Base-by-base conservation (phyloP, 2,888 invertebrate species). In the Scelioninae gen. 1 region DNA sequence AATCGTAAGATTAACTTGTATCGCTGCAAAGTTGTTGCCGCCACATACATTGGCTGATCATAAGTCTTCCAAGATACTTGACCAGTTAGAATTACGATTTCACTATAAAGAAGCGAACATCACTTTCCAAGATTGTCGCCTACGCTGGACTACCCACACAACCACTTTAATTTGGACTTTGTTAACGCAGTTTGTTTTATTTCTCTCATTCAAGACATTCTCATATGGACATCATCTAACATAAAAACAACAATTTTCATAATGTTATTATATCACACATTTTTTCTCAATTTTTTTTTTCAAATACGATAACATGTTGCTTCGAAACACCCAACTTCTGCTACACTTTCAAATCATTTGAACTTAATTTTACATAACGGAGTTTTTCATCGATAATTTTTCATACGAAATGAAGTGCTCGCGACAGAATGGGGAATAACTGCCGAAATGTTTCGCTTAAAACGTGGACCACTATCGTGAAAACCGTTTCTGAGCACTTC, bases 1-100 rank as follows among this genome's bases (percentile, higher is more conserved):
- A 85, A 86, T 88, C 85, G 86, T 89, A 86, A 89, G 90, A 91
- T 91, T 91, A 91, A 91, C 91, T 91, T 91, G 90, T 91, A 90
- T 87, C 88, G 85, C 79, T 87, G 83, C 86, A 88, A 88, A 89
- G 86, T 85, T 88, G 87, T 75, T 84, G 77, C 83, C 87, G 88
- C 86, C 86, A 85, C 84, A 88, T 88, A 89, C 89, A 90, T 90
- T 88, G 88, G 88, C 86, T 77, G 87, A 84, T 87, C 90, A 85
- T 91, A 91, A 66, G 49, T 77, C 62, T 60, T 47, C 23, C 53
- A 87, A 87, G 90, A 89, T 90, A 89, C 90, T 89, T 89, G 90
- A 87, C 88, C 87, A 88, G 88, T 86, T 87, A 90, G 88, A 91
- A 88, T 89, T 91, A 91, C 89, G 91, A 90, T 90, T 88, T 90